Base-by-base conservation (phyloP, 92 coral and sea anemone species). In the Porites lobata region DNA sequence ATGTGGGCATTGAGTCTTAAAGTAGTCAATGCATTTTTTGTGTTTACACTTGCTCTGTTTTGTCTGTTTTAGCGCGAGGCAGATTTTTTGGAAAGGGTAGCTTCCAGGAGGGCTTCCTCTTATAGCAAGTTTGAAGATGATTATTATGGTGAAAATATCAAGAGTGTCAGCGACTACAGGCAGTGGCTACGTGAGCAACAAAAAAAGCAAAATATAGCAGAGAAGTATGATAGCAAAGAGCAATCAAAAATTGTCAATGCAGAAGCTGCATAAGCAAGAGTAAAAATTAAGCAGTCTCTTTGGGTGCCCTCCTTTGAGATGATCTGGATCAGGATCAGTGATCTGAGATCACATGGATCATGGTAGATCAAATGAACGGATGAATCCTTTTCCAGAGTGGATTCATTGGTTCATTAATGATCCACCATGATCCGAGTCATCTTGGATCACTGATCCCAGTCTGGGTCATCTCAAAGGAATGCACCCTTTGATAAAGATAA, bases 61-160 rank as follows among this genome's bases (percentile, higher is more conserved):
- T 47, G 12, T 32, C 32, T 81, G 22, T 69, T 2, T 71, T 87
- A 98, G 99, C 89, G 99, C 74, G 98, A 98, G 86, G 94, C 92
- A 59, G 99, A 98, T 85, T 98, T 95, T 81, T 86, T 98, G 83
- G 93, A 86, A 69, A 95, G 99, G 85, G 89, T 98, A 8, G 86
- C 95, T 22, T 65, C 96, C 9, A 92, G 94, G 67, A 89, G 99
- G 67, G 98, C 99, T 3, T 94, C 96, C 20, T 88, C 98, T 24
- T 95, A 87, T 81, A 98, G 98, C 93, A 98, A 95, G 83, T 98
- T 98, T 91, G 99, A 98, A 76, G 99, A 98, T 85, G 99, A 98
- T 83, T 98, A 95, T 77, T 98, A 98, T 82, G 99, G 99, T 57
- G 99, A 98, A 79, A 98, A 92, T 87, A 98, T 98, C 65, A 98